Evolutionary conservation across 2,888 invertebrate genomes (phyloP).

Genomic region (Drosophila mulleri): DNA sequence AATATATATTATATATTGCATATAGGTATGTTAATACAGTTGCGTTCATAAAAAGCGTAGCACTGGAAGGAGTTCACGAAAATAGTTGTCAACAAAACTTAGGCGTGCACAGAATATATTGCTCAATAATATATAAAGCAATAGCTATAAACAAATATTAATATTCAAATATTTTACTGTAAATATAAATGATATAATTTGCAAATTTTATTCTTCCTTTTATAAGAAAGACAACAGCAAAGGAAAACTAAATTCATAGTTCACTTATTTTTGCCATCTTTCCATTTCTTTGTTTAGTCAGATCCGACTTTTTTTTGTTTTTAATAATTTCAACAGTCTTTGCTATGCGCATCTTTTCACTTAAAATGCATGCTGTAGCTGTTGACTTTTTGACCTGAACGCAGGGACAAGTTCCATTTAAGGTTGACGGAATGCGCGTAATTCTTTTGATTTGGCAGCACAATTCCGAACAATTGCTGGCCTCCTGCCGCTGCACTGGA

Average conservation of each 20-base stretch:
- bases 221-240: background rate
- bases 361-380: background rate
- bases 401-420: background rate
- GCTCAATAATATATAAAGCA: no score
- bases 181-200: no score
- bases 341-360: constrained; percentile 2
- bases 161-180: no score
- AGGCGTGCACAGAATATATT: no score
- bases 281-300: background rate
- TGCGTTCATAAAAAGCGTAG: no score
- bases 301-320: background rate
- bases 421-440: constrained; percentile 10
- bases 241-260: background rate
- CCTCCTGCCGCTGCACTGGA: constrained; percentile 10
- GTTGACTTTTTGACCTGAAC: background rate
- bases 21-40: no score
- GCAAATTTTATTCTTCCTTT: no score
- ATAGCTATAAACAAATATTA: no score
- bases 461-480: constrained; percentile 43
- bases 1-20: no score
- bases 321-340: background rate
- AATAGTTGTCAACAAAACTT: no score
- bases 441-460: constrained; percentile 16
- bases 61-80: no score
- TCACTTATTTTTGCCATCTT: background rate